Percentiles rank a stretch among this genome's conserved stretches.
These are phyloP conservation scores for Masticophis lateralis DNA, from an alignment of 2,797 vertebrate species.

Conservation along the genomic window DNA sequence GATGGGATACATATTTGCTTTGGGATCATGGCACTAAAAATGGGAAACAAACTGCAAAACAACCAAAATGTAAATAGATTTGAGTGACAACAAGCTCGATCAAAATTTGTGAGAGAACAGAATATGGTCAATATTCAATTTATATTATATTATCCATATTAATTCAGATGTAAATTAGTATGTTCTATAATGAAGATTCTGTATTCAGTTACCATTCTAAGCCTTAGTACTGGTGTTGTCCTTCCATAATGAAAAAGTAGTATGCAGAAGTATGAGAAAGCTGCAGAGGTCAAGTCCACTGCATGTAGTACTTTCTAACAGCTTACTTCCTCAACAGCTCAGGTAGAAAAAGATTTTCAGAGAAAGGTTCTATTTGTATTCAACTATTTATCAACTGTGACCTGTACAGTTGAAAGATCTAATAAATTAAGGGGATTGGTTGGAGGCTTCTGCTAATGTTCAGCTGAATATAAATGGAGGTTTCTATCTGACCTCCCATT, in stretches of 20 bases:
- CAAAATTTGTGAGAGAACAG: background rate
- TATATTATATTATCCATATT: background rate
- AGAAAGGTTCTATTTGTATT: background rate
- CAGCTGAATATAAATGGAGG: background rate
- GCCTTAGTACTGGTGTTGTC: background rate
- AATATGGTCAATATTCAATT: background rate
- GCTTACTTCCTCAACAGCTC: background rate
- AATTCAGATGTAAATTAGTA: background rate
- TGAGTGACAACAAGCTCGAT: background rate
- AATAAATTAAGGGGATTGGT: background rate
- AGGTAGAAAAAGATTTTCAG: background rate
- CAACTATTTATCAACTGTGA: background rate
- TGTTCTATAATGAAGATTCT: background rate
- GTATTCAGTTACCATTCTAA: background rate
- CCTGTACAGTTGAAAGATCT: background rate
- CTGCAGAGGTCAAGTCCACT: background rate
- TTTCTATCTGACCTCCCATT: background rate
- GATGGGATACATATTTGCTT: background rate
- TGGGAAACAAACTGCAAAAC: background rate
- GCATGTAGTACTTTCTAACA: background rate
- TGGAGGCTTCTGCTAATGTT: background rate
- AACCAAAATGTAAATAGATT: background rate
- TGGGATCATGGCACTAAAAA: background rate
- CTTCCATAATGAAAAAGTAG: background rate
- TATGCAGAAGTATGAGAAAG: background rate